Conservation (phyloP, 2,797 vertebrate species). For the Bryconaethiops microstoma region DNA sequence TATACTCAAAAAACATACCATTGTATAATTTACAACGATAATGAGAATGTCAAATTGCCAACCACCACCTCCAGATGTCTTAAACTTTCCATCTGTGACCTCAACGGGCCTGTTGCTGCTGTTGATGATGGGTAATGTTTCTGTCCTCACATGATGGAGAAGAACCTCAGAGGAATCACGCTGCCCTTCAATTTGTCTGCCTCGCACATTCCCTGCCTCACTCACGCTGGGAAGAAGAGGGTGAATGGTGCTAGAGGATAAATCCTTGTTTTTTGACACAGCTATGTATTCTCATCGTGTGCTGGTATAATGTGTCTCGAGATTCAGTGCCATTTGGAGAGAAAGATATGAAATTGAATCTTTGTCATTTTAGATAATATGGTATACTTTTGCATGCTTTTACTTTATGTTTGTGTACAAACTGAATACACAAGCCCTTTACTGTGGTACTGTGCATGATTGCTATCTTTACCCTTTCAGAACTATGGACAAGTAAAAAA, state of each 20-base stretch:
- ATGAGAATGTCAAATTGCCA: neutral
- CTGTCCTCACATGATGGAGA: slow-evolving; percentile 73
- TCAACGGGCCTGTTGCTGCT: slow-evolving; percentile 80
- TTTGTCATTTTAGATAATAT: slow-evolving; percentile 5
- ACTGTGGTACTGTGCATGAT: neutral
- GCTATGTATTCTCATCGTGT: slow-evolving; percentile 41
- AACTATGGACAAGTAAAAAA: neutral
- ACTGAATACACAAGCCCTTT: neutral
- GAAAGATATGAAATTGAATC: slow-evolving; percentile 7
- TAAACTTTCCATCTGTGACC: slow-evolving; percentile 48
- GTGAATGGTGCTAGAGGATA: slow-evolving; percentile 47
- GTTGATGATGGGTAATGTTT: slow-evolving; percentile 79
- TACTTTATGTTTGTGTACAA: neutral
- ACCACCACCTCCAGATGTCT: slow-evolving; percentile 58
- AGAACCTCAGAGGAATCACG: slow-evolving; percentile 70
- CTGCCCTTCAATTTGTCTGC: slow-evolving; percentile 73
- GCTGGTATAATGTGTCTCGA: slow-evolving; percentile 11
- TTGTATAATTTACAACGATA: neutral
- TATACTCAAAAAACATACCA: neutral
- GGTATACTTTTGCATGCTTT: neutral
- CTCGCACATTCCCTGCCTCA: slow-evolving; percentile 67
- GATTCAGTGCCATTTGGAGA: slow-evolving; percentile 20
- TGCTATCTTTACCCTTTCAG: neutral
- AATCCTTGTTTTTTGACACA: slow-evolving; percentile 59
- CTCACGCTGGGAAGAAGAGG: slow-evolving; percentile 56